Evolutionary conservation across 2,888 invertebrate species (phyloP), one percentile per base, ranked within the genome.

Genomic region (Clivina fossor): DNA sequence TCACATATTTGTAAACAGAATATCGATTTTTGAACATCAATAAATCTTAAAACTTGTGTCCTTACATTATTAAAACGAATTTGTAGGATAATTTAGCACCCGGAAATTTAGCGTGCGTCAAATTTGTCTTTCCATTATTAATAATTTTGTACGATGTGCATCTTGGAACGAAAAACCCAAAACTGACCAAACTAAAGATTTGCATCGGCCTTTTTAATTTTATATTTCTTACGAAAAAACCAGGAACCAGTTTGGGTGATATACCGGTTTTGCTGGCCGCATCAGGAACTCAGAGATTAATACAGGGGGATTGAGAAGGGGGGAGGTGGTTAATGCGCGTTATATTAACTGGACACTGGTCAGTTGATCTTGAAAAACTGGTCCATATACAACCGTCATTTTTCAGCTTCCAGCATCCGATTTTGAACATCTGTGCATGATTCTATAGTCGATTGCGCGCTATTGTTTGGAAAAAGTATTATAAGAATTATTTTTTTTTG

Each of bases 341-440:
- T n/a, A n/a, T n/a, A 41, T 19, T 16, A 11, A 35, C 35, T 50
- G 50, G 50, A 30, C 53, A 44, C 26, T 53, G 44, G 53, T 53
- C 53, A 44, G 32, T 33, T 33, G 20, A 8, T 18, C 50, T 38
- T 16, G 50, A 19, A n/a, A 8, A 16, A 53, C 53, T 44, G 53
- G 53, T 53, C 53, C 53, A 53, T 24, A 7, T 24, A 43, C 26
- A 26, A 43, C n/a, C n/a, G n/a, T n/a, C n/a, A n/a, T n/a, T n/a
- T n/a, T n/a, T n/a, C n/a, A 22, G 37, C 37, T 37, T 44, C 53
- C 26, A 40, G 11, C 8, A 30, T 19, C 24, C 20, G 49, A 38
- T 49, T 30, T n/a, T 18, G 46, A 44, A 53, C 53, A 53, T 53
- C 53, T 53, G 53, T 28, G 30, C 16, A n/a, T 33, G 7, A n/a